Evolutionary conservation across 2,113 vertebrate genomes (phyloP), one percentile per base, ranked within the genome.

Genomic region (Gnathonemus echidnorhynchus): DNA sequence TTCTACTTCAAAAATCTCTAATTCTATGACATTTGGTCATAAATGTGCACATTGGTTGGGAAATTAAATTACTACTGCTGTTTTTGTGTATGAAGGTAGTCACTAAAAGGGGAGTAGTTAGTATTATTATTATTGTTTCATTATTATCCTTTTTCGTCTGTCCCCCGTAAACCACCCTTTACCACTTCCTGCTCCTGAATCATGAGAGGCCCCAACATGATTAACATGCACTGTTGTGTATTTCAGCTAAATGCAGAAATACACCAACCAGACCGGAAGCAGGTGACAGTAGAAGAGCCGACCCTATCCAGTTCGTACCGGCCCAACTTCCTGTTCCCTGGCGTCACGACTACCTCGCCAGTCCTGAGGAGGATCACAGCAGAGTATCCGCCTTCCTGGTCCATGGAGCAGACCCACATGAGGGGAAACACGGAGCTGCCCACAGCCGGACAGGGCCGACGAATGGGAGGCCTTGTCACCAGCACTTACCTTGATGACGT

Each of bases 171-270:
- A 53, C 8, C 3, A 1, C n/a, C n/a, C n/a, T 66, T 27, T 3
- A 11, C 62, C n/a, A 31, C 10, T 4, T 31, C 10, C 62, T 70
- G 62, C 62, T 70, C n/a, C 62, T 31, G n/a, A 70, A 4, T 70
- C 62, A 31, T 66, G n/a, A 31, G 62, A 70, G n/a, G 9, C 62
- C 9, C 62, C 9, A 11, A 42, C 39, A 42, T 42, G 39, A 42
- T 62, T 24, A n/a, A 62, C 56, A 8, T 9, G 56, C 7, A 11
- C 62, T 31, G 27, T 31, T 66, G n/a, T 66, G 3, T 27, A 11
- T 66, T 70, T 70, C 88, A 91, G 31, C 92, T 92, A 0, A 90
- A 94, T 8, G 53, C 62, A 11, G 91, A 93, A 46, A 93, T 89
- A 92, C 92, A 93, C 24, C 90, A 89, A 89, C 90, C 92, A 0